Conservation (phyloP, 2,113 vertebrate species). For the Saguinus imperator region DNA sequence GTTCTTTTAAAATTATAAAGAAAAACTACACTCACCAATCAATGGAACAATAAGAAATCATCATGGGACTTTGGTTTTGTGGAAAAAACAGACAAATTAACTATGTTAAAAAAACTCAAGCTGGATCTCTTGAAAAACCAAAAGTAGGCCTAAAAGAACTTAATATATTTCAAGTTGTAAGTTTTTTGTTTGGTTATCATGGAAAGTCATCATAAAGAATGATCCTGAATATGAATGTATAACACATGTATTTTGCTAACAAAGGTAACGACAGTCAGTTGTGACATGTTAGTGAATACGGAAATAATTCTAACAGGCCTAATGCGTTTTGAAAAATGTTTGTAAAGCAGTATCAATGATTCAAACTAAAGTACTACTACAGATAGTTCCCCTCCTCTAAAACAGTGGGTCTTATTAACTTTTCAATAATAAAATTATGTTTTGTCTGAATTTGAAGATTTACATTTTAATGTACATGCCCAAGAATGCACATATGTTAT, state of each 20-base stretch:
- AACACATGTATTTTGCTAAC: constrained; percentile 15
- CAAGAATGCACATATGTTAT: background rate
- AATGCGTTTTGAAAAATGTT: constrained; percentile 19
- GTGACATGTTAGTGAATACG: background rate
- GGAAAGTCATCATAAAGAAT: background rate
- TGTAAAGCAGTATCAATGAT: constrained; percentile 15
- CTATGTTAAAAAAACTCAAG: constrained; percentile 1
- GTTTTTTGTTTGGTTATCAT: background rate
- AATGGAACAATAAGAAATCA: background rate
- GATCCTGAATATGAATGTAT: constrained; percentile 33
- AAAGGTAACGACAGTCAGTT: background rate
- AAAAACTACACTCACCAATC: background rate
- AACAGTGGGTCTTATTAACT: constrained; percentile 7
- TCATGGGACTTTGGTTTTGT: background rate
- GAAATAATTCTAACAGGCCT: background rate
- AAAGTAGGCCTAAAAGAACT: background rate
- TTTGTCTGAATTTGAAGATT: background rate
- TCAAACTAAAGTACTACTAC: background rate
- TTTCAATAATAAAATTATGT: background rate
- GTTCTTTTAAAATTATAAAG: constrained; percentile 1
- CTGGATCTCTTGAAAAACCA: background rate
- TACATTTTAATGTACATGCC: background rate
- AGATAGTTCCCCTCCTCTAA: background rate
- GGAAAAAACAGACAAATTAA: background rate
- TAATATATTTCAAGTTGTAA: background rate